Percentiles rank a stretch among this genome's conserved stretches.
Conservation (phyloP, 1,140 invertebrate species). For the Choristoneura fumiferana region DNA sequence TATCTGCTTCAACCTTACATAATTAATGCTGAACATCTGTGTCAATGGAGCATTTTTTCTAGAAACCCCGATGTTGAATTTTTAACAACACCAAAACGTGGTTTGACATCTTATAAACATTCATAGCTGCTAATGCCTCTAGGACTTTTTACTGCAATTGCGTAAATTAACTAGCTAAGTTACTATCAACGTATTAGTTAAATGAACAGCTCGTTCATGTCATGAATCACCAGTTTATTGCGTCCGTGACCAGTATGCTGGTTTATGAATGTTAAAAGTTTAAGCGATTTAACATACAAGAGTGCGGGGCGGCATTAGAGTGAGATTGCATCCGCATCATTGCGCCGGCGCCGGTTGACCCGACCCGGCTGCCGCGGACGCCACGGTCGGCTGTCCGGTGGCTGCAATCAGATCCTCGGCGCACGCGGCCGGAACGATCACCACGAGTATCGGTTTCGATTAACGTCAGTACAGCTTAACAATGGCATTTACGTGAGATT, state of each 20-base stretch:
- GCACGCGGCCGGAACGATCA: constrained; percentile 42
- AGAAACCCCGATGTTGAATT: neutral
- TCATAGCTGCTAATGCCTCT: neutral
- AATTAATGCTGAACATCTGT: constrained; percentile 53
- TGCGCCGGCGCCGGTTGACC: constrained; percentile 19
- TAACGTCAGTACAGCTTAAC: constrained; percentile 24
- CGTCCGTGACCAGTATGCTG: constrained; percentile 26
- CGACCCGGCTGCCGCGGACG: constrained; percentile 27
- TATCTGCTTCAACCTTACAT: constrained; percentile 41
- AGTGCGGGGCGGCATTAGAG: constrained; percentile 9
- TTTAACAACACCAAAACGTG: neutral
- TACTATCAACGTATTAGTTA: no score
- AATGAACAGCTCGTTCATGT: neutral
- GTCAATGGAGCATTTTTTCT: constrained; percentile 49
- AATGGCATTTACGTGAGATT: constrained; percentile 11
- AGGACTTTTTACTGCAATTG: constrained; percentile 20
- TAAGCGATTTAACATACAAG: constrained; percentile 21
- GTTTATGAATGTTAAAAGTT: neutral
- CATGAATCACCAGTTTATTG: constrained; percentile 27
- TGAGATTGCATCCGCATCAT: constrained; percentile 34
- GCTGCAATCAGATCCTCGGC: constrained; percentile 46
- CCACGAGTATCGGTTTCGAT: constrained; percentile 53
- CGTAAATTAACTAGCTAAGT: neutral
- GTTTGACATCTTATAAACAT: neutral
- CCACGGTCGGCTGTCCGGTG: constrained; percentile 21